Base-by-base conservation (phyloP, 2,888 invertebrate species). In the Metellina segmentata region DNA sequence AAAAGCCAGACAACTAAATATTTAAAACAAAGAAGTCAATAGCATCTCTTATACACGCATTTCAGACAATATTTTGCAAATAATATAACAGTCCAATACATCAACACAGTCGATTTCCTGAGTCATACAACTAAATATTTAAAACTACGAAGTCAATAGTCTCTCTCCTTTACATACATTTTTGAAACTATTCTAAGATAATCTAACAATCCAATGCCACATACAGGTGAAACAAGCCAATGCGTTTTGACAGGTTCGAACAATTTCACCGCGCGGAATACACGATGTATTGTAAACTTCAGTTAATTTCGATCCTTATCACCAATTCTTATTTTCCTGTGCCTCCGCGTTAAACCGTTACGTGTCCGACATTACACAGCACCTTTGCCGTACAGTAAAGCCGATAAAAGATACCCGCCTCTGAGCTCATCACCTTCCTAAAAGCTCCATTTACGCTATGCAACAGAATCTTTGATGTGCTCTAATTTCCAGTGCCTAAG, bases 391-490 rank as follows among this genome's bases (percentile, higher is more conserved):
- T n/a, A 78, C 70, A 69, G 53, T 51, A 75, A 75, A 69, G 52
- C 89, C 70, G 89, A 89, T 89, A 89, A 89, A 89, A 89, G 77
- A 61, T 71, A 69, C 70, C 70, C 61, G 20, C 11, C 72, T 20
- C 52, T 74, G 82, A 81, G 81, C 53, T 70, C 83, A 89, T 89
- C 89, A 78, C 83, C 83, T 89, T 77, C 20, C 89, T 89, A 89
- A 83, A 89, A 89, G 89, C 89, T 78, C 89, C 82, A 82, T 89
- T 89, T 89, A 77, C 74, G 70, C 83, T 53, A n/a, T 89, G 89
- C 83, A 89, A 89, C 89, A 89, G 89, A 89, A 89, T 89, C 82
- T 90, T 85, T 85, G 85, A 90, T 90, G 90, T 81, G 79, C 85
- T 72, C 90, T 85, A 90, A 90, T 85, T 89, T 85, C 85, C 85